phyloP scores from a whole-genome alignment of 2,113 vertebrate species.

The Entomyzon cyanotis region DNA sequence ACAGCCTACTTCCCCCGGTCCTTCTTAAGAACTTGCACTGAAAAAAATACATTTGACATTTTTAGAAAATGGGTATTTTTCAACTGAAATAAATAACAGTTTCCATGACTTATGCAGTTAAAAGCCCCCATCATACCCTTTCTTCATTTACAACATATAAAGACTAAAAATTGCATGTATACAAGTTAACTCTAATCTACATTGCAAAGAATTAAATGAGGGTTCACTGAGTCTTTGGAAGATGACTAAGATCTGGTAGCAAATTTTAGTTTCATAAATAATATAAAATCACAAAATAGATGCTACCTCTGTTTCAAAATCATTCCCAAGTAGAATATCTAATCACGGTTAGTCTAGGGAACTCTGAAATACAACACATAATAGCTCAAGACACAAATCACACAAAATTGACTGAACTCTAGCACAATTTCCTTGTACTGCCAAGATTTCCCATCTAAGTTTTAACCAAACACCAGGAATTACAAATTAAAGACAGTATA shows the following conservation, averaged over 20 bases:
- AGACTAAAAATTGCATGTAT: neutral
- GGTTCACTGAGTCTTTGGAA: neutral
- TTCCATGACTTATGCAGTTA: neutral
- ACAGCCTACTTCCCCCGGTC: rapidly evolving
- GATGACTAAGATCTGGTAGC: neutral
- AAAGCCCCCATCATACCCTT: neutral
- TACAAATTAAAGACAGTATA: neutral
- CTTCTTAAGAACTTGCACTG: neutral
- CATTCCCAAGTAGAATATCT: neutral
- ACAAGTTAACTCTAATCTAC: neutral
- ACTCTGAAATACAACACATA: neutral
- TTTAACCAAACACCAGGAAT: neutral
- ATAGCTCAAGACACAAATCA: neutral
- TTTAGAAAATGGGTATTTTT: neutral
- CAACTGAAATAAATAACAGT: neutral
- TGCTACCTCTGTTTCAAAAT: neutral
- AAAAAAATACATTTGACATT: neutral
- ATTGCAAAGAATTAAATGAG: neutral
- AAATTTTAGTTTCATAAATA: neutral
- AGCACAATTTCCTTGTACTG: neutral
- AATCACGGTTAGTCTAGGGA: neutral
- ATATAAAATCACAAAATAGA: neutral
- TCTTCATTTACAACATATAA: neutral
- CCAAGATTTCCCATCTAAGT: neutral
- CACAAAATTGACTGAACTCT: neutral